A percentile compares a stretch with the other conserved stretches of the same genome.
Conservation (phyloP, 2,113 vertebrate genomes). For the Sinocyclocheilus anophthalmus region DNA sequence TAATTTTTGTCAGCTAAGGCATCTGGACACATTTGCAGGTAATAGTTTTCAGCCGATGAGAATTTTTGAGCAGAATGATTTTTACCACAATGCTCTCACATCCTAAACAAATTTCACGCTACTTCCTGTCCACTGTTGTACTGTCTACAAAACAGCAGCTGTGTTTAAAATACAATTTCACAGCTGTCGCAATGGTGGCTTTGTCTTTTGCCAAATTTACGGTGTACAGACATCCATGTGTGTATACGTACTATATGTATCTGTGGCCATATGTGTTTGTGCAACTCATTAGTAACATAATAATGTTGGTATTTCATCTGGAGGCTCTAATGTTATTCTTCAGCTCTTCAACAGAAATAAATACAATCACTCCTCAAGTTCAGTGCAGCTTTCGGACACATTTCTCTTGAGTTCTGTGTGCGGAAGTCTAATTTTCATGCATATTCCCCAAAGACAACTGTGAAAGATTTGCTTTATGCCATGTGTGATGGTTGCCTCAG, state of each 20-base stretch:
- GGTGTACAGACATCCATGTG: not conserved
- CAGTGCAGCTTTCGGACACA: not conserved
- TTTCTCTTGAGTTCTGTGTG: not conserved
- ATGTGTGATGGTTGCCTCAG: constrained; percentile 11
- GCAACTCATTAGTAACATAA: constrained; percentile 21
- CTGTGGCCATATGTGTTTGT: constrained; percentile 16
- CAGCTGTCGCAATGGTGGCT: not conserved
- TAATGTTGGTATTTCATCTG: not conserved
- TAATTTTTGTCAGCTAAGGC: not conserved
- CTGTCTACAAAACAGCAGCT: constrained; percentile 33
- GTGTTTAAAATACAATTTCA: constrained; percentile 35
- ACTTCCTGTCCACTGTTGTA: not conserved
- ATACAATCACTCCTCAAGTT: not conserved
- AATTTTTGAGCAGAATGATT: not conserved
- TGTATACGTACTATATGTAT: not conserved
- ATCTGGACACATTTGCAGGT: not conserved
- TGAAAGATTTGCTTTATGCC: constrained; percentile 17
- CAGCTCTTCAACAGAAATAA: not conserved
- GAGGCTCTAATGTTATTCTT: not conserved
- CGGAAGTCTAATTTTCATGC: not conserved
- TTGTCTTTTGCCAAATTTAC: constrained; percentile 9
- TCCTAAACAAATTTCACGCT: not conserved
- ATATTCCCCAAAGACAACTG: not conserved
- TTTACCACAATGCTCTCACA: not conserved
- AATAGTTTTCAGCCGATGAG: not conserved